Percentiles rank a stretch among this genome's conserved stretches.
Conservation (phyloP, 2,797 vertebrate genomes). For the Fistularia tabacaria region DNA sequence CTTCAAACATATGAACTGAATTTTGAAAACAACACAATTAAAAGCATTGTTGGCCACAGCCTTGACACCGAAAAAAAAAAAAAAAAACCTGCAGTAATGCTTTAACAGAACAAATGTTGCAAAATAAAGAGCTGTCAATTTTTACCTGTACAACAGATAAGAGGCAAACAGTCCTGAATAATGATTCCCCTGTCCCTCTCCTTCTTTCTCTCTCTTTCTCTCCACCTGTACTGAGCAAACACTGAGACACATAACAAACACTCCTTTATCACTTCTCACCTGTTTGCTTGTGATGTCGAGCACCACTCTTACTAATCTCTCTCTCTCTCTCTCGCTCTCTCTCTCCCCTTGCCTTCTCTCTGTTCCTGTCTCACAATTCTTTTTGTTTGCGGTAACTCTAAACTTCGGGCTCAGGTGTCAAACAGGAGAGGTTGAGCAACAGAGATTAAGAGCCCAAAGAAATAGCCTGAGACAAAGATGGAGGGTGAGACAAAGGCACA, state of each 20-base stretch:
- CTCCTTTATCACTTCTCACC: constrained; percentile 20
- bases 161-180: too few relatives aligned
- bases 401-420: constrained; percentile 52
- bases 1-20: too few relatives aligned
- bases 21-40: too few relatives aligned
- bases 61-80: too few relatives aligned
- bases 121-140: too few relatives aligned
- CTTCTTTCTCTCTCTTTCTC: too few relatives aligned
- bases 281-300: constrained; percentile 43
- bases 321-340: not conserved
- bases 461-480: not conserved
- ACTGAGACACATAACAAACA: constrained; percentile 28
- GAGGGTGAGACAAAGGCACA: not conserved
- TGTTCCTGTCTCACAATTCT: constrained; percentile 10
- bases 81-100: too few relatives aligned
- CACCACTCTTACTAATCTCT: constrained; percentile 3
- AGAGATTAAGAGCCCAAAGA: not conserved
- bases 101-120: too few relatives aligned
- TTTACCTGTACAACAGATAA: constrained; percentile 40
- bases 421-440: constrained; percentile 18
- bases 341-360: not conserved
- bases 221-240: constrained; percentile 14
- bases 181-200: not conserved
- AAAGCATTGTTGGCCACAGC: too few relatives aligned
- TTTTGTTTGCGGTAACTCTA: constrained; percentile 52